These are phyloP conservation scores for Drosophila anomalipes DNA, from an alignment of 2,888 invertebrate species.

Conservation along the genomic window DNA sequence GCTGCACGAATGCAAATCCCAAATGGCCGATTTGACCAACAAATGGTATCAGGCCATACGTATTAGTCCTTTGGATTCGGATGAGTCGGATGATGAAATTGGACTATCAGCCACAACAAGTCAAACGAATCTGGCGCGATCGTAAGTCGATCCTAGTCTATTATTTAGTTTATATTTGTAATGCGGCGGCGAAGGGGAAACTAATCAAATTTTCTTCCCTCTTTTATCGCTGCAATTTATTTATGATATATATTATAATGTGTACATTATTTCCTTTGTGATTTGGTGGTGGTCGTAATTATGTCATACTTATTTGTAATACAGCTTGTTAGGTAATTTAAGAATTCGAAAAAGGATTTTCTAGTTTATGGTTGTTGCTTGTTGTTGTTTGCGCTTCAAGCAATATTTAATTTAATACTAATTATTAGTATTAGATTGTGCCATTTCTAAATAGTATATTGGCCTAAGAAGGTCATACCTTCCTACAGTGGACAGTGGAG, in stretches of 20 bases:
- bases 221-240: background rate
- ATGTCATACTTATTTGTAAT: background rate
- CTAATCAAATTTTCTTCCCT: background rate
- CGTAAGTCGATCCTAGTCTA: slow-evolving; percentile 42
- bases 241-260: background rate
- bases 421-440: slow-evolving; percentile 2
- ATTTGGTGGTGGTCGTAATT: slow-evolving; percentile 28
- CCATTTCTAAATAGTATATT: background rate
- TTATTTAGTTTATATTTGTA: background rate
- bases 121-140: slow-evolving; percentile 71
- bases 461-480: background rate
- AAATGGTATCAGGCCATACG: slow-evolving; percentile 99
- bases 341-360: background rate
- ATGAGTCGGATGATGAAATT: slow-evolving; percentile 88
- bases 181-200: background rate
- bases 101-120: slow-evolving; percentile 81
- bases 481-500: background rate
- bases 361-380: slow-evolving; percentile 2
- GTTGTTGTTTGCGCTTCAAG: slow-evolving; percentile 14
- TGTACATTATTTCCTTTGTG: slow-evolving; percentile 7
- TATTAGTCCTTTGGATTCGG: slow-evolving; percentile 94
- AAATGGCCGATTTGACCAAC: slow-evolving; percentile 98
- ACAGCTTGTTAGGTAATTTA: background rate
- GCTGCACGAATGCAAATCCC: slow-evolving; percentile 97
- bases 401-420: slow-evolving; percentile 27